Conservation (phyloP, 2,888 invertebrate species). For the Cyrtodaria siliqua region DNA sequence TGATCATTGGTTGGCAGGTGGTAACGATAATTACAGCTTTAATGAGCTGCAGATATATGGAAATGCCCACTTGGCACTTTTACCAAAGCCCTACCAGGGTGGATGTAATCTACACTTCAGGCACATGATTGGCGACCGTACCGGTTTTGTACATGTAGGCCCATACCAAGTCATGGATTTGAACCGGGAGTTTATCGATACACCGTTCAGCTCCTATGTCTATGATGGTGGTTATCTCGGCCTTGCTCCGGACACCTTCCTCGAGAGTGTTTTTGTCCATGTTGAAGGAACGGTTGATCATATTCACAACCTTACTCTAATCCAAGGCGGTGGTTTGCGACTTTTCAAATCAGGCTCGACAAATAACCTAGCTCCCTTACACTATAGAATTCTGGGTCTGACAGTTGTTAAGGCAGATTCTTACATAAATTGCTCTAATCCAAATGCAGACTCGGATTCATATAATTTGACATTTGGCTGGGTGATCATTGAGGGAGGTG, state of each 20-base stretch:
- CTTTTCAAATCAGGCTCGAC: conserved; percentile 76
- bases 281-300: conserved; percentile 76
- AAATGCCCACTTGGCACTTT: conserved; percentile 75
- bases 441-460: conserved; percentile 70
- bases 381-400: conserved; percentile 71
- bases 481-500: conserved; percentile 77
- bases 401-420: conserved; percentile 75
- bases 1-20: conserved; percentile 67
- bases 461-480: conserved; percentile 68
- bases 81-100: conserved; percentile 66
- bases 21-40: conserved; percentile 68
- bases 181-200: conserved; percentile 70
- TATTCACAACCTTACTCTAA: conserved; percentile 74
- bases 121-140: conserved; percentile 79
- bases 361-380: conserved; percentile 59
- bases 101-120: conserved; percentile 69
- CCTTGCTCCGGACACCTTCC: conserved; percentile 74
- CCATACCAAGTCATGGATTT: conserved; percentile 76
- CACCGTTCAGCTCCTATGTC: conserved; percentile 76
- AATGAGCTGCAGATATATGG: conserved; percentile 78
- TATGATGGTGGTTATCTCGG: conserved; percentile 76
- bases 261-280: conserved; percentile 75
- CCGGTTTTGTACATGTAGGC: conserved; percentile 75
- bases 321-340: conserved; percentile 71
- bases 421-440: conserved; percentile 69